Evolutionary conservation across 2,888 invertebrate species (phyloP).

Genomic region (Rapana venosa): DNA sequence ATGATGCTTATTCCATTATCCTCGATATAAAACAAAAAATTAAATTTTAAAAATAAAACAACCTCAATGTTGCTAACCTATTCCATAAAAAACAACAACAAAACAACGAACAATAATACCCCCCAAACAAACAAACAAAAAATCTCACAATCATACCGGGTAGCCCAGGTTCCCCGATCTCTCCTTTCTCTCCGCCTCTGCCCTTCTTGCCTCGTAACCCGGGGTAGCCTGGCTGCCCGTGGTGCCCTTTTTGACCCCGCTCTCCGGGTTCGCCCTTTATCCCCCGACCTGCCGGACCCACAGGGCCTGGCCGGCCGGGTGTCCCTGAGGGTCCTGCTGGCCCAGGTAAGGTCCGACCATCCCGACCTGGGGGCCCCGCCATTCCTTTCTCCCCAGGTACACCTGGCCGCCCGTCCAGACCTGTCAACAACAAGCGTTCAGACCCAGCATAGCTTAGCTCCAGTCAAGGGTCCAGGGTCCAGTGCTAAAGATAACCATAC

Average conservation of each 20-base stretch:
- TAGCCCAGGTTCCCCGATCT: slow-evolving; percentile 28
- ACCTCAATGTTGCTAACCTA: no score
- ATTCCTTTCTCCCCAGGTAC: slow-evolving; percentile 41
- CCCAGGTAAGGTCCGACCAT: slow-evolving; percentile 7
- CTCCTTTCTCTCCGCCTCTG: slow-evolving; percentile 13
- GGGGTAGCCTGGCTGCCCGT: slow-evolving; percentile 28
- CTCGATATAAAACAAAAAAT: no score
- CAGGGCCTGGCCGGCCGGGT: slow-evolving; percentile 31
- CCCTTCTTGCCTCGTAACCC: slow-evolving; percentile 40
- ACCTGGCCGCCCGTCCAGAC: slow-evolving; percentile 31
- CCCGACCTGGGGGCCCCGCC: slow-evolving; percentile 26
- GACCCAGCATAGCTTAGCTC: no score
- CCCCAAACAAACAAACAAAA: not conserved
- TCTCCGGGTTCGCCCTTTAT: slow-evolving; percentile 22
- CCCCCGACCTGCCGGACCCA: slow-evolving; percentile 30
- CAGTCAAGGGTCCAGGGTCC: no score
- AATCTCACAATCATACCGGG: not conserved
- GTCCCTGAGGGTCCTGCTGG: not conserved
- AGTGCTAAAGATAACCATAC: no score
- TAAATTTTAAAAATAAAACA: no score
- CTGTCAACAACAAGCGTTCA: slow-evolving; percentile 3
- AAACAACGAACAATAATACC: not conserved
- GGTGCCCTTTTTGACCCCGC: slow-evolving; percentile 27
- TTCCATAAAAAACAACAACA: not conserved
- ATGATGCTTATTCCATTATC: no score